A percentile compares a stretch with the other conserved stretches of the same genome.
These are phyloP conservation scores for Ophion obscuratus DNA, from an alignment of 2,888 invertebrate genomes.

Conservation along the genomic window DNA sequence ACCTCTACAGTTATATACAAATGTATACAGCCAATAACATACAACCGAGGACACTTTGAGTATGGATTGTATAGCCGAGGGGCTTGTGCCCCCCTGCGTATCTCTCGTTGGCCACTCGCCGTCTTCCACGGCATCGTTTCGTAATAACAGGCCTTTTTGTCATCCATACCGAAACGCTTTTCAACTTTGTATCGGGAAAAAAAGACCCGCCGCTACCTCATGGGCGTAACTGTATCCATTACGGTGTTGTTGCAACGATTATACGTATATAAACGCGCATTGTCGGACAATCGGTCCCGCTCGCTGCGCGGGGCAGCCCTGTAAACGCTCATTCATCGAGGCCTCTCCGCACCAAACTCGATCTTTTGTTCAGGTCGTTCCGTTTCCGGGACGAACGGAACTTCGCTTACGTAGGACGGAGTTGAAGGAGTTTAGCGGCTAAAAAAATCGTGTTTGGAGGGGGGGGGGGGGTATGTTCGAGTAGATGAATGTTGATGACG, in stretches of 20 bases:
- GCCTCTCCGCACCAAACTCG: slow-evolving; percentile 18
- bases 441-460: too few species aligned
- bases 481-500: background rate
- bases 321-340: slow-evolving; percentile 5
- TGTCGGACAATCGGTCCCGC: slow-evolving; percentile 14
- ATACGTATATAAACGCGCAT: slow-evolving; percentile 16
- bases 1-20: slow-evolving; percentile 67
- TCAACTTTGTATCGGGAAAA: slow-evolving; percentile 71
- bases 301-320: background rate
- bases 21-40: slow-evolving; percentile 37
- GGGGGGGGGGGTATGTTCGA: too few species aligned
- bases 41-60: slow-evolving; percentile 17
- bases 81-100: slow-evolving; percentile 2
- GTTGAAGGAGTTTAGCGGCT: background rate
- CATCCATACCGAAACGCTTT: slow-evolving; percentile 68
- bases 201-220: slow-evolving; percentile 63
- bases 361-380: slow-evolving; percentile 49
- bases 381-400: slow-evolving; percentile 46
- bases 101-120: slow-evolving; percentile 35
- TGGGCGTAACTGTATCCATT: slow-evolving; percentile 73
- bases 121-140: slow-evolving; percentile 58
- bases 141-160: slow-evolving; percentile 76
- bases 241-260: slow-evolving; percentile 63
- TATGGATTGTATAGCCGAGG: slow-evolving; percentile 55
- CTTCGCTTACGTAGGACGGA: slow-evolving; percentile 8